Base-by-base conservation (phyloP, 2,888 invertebrate species). In the Rotaria magnacalcarata region DNA sequence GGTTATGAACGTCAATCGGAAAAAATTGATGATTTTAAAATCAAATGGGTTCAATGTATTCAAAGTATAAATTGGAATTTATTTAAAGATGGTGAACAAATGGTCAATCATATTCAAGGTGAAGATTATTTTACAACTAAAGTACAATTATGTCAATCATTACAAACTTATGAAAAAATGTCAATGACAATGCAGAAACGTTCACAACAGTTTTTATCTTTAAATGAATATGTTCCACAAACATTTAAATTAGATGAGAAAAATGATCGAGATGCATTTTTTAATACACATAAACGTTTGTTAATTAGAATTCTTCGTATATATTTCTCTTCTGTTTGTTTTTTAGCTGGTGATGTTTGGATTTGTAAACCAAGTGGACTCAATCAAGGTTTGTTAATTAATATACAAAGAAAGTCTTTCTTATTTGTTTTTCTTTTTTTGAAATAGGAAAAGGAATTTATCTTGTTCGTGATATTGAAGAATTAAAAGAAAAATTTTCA, bases 321-420 rank as follows among this genome's bases (percentile, higher is more conserved):
- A 54, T 43, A 34, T 47, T 34, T 24, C 27, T 24, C 56, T 58
- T 85, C 6, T 21, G 21, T 56, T 60, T 19, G 10, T 24, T 60
- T 27, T 60, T n/a, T 88, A 91, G 91, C 90, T 47, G 90, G 89
- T 47, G 90, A 91, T 85, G 89, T 90, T 24, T 91, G 91, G 91
- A 91, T 91, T 60, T 90, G 90, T 87, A 91, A 91, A 87, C 91
- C 91, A 14, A 89, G 90, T 11, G 90, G 90, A 21, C 88, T 90
- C 89, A 91, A 91, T 88, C 91, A 91, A 87, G 67, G 67, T 67
- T n/a, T 60, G n/a, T 8, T 24, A 5, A 60, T 60, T 60, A 19
- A 27, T 11, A 27, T n/a, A 0, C 11, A 54, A 54, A 54, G 16
- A 54, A 16, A 54, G 16, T 50, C 50, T 50, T 2, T 50, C 14